Conservation (phyloP, 2,113 vertebrate genomes). For the Corynorhinus townsendii region DNA sequence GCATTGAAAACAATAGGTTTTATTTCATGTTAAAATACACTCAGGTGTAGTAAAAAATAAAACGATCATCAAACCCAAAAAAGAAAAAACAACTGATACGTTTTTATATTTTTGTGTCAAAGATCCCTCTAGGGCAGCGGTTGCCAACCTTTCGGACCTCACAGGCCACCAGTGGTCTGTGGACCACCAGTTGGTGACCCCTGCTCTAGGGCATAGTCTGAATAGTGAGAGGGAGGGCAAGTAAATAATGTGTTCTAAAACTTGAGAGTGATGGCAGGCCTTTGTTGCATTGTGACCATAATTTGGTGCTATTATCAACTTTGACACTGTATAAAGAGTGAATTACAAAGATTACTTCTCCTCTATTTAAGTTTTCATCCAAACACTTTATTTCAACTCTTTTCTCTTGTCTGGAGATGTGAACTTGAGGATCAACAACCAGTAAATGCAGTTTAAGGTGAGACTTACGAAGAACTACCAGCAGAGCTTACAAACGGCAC, state of each 20-base stretch:
- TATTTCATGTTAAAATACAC: background rate
- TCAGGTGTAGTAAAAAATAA: background rate
- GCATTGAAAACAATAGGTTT: background rate
- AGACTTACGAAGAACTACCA: background rate
- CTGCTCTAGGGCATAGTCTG: background rate
- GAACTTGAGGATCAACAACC: background rate
- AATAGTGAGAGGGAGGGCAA: background rate
- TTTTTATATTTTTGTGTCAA: background rate
- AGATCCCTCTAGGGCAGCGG: background rate
- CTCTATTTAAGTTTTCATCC: background rate
- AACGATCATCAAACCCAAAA: background rate
- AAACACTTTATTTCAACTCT: slow-evolving; percentile 6
- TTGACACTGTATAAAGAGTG: slow-evolving; percentile 28
- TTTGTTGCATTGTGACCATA: background rate
- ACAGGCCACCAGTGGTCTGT: too few relatives aligned
- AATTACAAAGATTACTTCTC: background rate
- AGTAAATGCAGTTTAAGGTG: background rate
- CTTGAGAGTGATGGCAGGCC: background rate
- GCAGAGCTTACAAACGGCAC: background rate
- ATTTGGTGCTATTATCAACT: slow-evolving; percentile 22
- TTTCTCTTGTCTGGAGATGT: background rate
- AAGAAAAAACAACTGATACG: background rate
- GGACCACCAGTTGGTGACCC: too few relatives aligned
- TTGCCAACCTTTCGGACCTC: too few relatives aligned
- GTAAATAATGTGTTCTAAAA: background rate